Evolutionary conservation across 2,888 invertebrate species (phyloP).

Genomic region (Yponomeuta cagnagella): DNA sequence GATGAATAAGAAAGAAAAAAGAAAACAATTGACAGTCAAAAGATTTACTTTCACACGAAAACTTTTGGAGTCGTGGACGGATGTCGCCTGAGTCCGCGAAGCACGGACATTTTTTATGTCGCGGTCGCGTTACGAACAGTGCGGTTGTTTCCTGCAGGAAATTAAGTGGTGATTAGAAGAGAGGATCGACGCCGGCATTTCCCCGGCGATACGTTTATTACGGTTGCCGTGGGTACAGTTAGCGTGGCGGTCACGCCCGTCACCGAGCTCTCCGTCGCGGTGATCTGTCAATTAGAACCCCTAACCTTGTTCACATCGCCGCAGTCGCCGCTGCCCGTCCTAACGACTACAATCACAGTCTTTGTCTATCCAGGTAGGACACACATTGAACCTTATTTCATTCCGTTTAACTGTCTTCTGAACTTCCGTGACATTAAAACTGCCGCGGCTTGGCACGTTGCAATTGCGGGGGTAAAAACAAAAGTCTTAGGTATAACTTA

Average conservation of each 20-base stretch:
- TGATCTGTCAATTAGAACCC: constrained; percentile 63
- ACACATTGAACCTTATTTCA: constrained; percentile 20
- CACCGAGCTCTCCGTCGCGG: constrained; percentile 41
- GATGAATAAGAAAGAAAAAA: constrained; percentile 33
- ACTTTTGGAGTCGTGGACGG: constrained; percentile 14
- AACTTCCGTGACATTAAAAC: background rate
- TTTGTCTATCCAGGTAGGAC: constrained; percentile 15
- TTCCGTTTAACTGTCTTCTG: constrained; percentile 10
- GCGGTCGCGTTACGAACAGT: constrained; percentile 39
- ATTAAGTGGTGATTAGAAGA: constrained; percentile 43
- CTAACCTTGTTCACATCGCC: constrained; percentile 56
- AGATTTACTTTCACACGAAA: constrained; percentile 40
- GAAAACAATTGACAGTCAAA: constrained; percentile 28
- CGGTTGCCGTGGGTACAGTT: constrained; percentile 59
- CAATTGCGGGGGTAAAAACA: constrained; percentile 2
- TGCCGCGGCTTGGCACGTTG: background rate
- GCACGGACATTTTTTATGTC: constrained; percentile 30
- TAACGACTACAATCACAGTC: constrained; percentile 40
- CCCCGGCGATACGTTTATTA: constrained; percentile 56
- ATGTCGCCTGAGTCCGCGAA: background rate
- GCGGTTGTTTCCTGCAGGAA: constrained; percentile 44
- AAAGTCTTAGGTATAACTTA: constrained; percentile 9
- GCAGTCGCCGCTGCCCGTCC: constrained; percentile 34
- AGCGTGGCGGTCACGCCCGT: constrained; percentile 53
- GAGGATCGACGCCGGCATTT: constrained; percentile 42